Conservation (phyloP, 2,888 invertebrate species). For the Camptogramma bilineatum region DNA sequence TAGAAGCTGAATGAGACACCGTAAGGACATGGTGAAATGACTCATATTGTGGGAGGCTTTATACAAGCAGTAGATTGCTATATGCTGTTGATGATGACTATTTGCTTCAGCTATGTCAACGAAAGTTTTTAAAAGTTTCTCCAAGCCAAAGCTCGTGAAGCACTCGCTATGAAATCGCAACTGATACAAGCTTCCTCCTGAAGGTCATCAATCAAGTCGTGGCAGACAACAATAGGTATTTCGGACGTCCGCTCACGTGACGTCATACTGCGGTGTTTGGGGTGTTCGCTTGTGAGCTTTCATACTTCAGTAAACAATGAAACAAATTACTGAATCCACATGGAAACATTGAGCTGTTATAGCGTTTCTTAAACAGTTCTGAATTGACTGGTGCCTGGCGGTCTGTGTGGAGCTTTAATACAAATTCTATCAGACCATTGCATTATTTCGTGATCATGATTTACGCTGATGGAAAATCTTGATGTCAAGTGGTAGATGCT, state of each 20-base stretch:
- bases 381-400: not conserved
- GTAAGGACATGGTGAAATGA: no score
- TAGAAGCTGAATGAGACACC: no score
- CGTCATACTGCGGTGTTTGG: constrained; percentile 64
- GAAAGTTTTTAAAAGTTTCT: no score
- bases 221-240: constrained; percentile 68
- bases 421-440: no score
- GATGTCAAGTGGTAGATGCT: no score
- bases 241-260: constrained; percentile 56
- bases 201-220: constrained; percentile 50
- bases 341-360: constrained; percentile 12
- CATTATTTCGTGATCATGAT: no score
- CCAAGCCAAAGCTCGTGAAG: not conserved
- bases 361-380: not conserved
- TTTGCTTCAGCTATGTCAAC: no score
- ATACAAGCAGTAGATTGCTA: no score
- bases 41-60: no score
- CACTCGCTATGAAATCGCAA: constrained; percentile 14
- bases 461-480: no score
- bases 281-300: constrained; percentile 41
- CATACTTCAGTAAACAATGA: constrained; percentile 31
- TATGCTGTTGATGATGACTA: no score
- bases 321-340: not conserved
- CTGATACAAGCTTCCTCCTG: constrained; percentile 21
- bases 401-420: not conserved